Evolutionary conservation across 1,140 invertebrate species (phyloP).

Genomic region (Camponotus vicinus): DNA sequence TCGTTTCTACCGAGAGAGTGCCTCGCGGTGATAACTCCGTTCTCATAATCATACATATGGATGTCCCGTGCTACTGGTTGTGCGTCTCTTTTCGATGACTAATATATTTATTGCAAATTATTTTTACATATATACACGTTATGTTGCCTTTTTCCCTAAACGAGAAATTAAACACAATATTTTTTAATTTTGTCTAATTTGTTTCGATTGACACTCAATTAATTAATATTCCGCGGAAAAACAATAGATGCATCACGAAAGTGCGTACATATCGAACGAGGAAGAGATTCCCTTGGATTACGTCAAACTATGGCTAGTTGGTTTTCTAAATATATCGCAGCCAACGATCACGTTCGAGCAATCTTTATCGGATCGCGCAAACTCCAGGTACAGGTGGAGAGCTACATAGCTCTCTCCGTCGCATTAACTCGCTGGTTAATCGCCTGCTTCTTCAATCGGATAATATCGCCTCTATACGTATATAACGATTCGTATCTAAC

Average conservation of each 20-base stretch:
- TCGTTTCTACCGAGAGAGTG: slow-evolving; percentile 70
- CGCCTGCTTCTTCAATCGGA: slow-evolving; percentile 67
- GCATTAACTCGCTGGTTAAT: slow-evolving; percentile 29
- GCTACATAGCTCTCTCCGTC: background rate
- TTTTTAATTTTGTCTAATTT: no score
- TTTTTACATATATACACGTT: slow-evolving; percentile 1
- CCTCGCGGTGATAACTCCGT: slow-evolving; percentile 82
- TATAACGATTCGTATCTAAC: slow-evolving; percentile 79
- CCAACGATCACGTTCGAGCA: background rate
- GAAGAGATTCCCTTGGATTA: slow-evolving; percentile 21
- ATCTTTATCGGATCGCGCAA: background rate
- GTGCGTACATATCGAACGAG: no score
- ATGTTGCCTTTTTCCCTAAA: no score
- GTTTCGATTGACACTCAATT: no score
- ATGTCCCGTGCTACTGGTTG: slow-evolving; percentile 73
- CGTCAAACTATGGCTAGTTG: background rate
- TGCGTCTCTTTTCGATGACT: slow-evolving; percentile 67
- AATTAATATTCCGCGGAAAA: no score
- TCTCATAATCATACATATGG: slow-evolving; percentile 85
- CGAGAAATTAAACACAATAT: no score
- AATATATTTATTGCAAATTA: slow-evolving; percentile 28
- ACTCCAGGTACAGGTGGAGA: background rate
- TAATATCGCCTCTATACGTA: slow-evolving; percentile 68
- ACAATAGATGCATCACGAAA: no score
- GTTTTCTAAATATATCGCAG: no score